These are phyloP conservation scores for Campoplex capitator DNA, from an alignment of 2,888 invertebrate species.

Conservation along the genomic window DNA sequence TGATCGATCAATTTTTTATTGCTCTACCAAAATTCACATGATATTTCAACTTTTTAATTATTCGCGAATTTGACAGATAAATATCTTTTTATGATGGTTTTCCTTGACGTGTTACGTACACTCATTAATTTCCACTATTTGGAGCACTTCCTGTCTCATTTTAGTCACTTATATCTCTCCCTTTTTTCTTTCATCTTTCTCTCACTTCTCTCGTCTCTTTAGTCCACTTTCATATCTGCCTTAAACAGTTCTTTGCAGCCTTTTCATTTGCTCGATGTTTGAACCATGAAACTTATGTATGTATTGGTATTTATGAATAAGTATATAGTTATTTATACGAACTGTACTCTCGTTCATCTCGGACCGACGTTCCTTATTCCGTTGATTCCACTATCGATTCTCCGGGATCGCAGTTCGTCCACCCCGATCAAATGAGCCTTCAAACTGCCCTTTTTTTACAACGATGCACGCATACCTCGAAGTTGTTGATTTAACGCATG, in stretches of 20 bases:
- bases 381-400: constrained; percentile 65
- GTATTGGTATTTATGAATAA: constrained; percentile 5
- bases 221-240: constrained; percentile 45
- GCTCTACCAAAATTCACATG: neutral
- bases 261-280: constrained; percentile 43
- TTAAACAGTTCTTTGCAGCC: constrained; percentile 55
- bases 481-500: neutral
- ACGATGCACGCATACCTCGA: neutral
- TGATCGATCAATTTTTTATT: neutral
- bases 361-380: constrained; percentile 51
- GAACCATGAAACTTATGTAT: constrained; percentile 6
- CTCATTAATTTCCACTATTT: constrained; percentile 44
- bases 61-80: constrained; percentile 45
- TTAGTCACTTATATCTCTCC: constrained; percentile 48
- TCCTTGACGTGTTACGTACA: constrained; percentile 17
- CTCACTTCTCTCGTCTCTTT: constrained; percentile 24
- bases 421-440: constrained; percentile 50
- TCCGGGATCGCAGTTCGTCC: constrained; percentile 62
- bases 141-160: constrained; percentile 39
- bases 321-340: constrained; percentile 9
- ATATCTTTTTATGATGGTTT: constrained; percentile 15
- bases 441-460: constrained; percentile 46
- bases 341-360: constrained; percentile 34
- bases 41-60: neutral
- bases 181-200: constrained; percentile 6